Conservation (phyloP, 2,113 vertebrate genomes). For the human region GRCh38 chr3:49621501-49622000, state of each 20-base stretch:
- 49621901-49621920: background rate
- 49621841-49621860: no score
- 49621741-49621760: no score
- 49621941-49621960: background rate
- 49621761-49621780: no score
- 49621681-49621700: background rate
- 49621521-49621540: background rate
- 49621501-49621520: background rate
- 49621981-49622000: background rate
- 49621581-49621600: background rate
- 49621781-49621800: no score
- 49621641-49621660: background rate
- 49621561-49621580: background rate
- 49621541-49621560: background rate
- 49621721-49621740: no score
- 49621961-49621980: no score
- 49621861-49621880: no score
- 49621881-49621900: background rate
- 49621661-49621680: background rate
- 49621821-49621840: no score
- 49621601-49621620: background rate
- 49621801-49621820: no score
- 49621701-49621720: background rate
- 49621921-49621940: background rate
- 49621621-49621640: background rate